Base-by-base conservation (phyloP, 2,888 invertebrate genomes). In the Phytoseiulus persimilis region DNA sequence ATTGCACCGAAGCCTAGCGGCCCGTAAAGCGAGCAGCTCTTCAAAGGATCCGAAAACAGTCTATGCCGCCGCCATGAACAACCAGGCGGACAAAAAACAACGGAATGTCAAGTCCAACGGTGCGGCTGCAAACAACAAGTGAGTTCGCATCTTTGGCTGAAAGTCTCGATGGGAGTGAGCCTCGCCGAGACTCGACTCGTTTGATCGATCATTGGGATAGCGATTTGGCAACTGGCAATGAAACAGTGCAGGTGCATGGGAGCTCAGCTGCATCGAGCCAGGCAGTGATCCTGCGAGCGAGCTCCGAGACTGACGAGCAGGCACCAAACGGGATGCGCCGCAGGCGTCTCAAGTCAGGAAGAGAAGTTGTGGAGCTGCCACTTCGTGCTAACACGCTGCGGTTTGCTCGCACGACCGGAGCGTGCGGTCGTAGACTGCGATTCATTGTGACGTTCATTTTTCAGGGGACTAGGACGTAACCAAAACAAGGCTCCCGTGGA, bases 41-140 rank as follows among this genome's bases (percentile, higher is more conserved):
- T 65, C 65, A 23, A 23, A 65, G 18, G 28, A 65, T 11, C 65
- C 18, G 5, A 65, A 2, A 65, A 65, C 28, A 65, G 65, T 65
- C 65, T 87, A 39, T 87, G 87, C 32, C 45, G 87, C 45, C 87
- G 87, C 87, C 87, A 87, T 87, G 87, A 87, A 87, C 87, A 33
- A 33, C 32, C 87, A 87, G 87, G 87, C 32, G 87, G n/a, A 33
- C 32, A 45, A 87, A 33, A 87, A 87, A 45, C 32, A 87, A 32
- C 28, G 87, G 87, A 87, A 87, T 45, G 87, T 87, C 31, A 87
- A 87, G 87, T 39, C 39, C 33, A 87, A 87, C 39, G 87, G 87
- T n/a, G 45, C 87, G n/a, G 32, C 87, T 45, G 87, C 65, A 65
- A 65, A 65, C 65, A 65, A 65, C 65, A 65, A 65, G 65, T 65